A percentile compares a stretch with the other conserved stretches of the same genome.
phyloP scores from a whole-genome alignment of 2,888 invertebrate genomes.

The Dynastes tityus region DNA sequence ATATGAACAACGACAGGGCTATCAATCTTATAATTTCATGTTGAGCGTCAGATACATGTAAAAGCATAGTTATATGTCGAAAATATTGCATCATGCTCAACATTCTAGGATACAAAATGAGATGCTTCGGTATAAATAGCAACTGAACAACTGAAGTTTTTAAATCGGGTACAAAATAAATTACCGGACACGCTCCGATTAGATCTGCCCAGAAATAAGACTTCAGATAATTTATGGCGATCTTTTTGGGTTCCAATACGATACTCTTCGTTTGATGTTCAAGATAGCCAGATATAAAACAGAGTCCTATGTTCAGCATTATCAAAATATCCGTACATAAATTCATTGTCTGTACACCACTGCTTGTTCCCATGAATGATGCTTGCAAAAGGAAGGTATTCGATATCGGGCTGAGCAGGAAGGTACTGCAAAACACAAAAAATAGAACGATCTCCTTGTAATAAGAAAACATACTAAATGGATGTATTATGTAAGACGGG shows the following conservation, averaged over 20 bases:
- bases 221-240: constrained; percentile 52
- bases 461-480: constrained; percentile 61
- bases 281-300: constrained; percentile 65
- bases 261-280: constrained; percentile 56
- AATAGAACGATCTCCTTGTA: constrained; percentile 52
- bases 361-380: background rate
- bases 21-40: constrained; percentile 47
- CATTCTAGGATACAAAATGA: constrained; percentile 45
- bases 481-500: constrained; percentile 67
- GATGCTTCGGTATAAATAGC: constrained; percentile 28
- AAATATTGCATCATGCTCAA: constrained; percentile 47
- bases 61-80: constrained; percentile 44
- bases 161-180: constrained; percentile 14
- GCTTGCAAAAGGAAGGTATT: constrained; percentile 43
- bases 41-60: constrained; percentile 42
- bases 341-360: background rate
- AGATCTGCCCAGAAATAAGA: constrained; percentile 56
- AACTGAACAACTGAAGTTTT: background rate
- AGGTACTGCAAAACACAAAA: constrained; percentile 51
- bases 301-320: constrained; percentile 56
- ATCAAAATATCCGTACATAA: constrained; percentile 59
- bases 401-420: constrained; percentile 53
- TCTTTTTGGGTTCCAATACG: constrained; percentile 52
- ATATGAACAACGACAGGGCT: constrained; percentile 39
- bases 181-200: constrained; percentile 51